These are phyloP conservation scores for Parazoanthus darwini DNA, from an alignment of 92 coral and sea anemone species.

Conservation along the genomic window DNA sequence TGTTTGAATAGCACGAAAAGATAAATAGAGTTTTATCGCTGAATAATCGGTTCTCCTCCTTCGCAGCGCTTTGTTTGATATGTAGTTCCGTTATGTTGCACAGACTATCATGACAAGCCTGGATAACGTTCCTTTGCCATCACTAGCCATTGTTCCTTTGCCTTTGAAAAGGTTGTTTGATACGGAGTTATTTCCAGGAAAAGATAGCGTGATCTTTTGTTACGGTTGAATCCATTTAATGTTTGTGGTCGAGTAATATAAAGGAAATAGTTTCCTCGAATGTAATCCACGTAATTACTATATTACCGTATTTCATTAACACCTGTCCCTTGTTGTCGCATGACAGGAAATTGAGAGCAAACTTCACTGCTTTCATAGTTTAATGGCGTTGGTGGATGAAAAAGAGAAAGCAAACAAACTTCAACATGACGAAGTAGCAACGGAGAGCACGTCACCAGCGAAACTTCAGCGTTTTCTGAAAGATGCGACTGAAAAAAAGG, in stretches of 20 bases:
- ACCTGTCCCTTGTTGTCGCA: not conserved
- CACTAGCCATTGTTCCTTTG: not conserved
- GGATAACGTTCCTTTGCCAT: not conserved
- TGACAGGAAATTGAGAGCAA: conserved; percentile 65
- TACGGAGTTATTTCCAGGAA: not conserved
- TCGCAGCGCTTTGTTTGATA: not conserved
- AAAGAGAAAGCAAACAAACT: conserved; percentile 48
- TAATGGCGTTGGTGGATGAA: conserved; percentile 65
- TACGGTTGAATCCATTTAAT: not conserved
- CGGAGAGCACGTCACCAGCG: conserved; percentile 14
- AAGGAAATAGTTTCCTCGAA: not conserved
- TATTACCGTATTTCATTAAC: not conserved
- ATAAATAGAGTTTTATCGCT: not conserved
- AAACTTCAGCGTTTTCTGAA: conserved; percentile 46
- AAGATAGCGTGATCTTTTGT: not conserved
- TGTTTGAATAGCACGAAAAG: not conserved
- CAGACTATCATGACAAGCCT: not conserved
- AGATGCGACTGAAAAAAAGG: conserved; percentile 54
- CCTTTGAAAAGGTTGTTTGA: not conserved
- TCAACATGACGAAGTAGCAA: conserved; percentile 30
- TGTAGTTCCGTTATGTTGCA: not conserved
- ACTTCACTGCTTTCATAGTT: conserved; percentile 61
- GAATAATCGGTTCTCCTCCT: conserved; percentile 1
- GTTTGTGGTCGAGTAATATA: conserved; percentile 4
- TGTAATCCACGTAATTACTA: not conserved